These are phyloP conservation scores for Acomys russatus DNA, from an alignment of 2,797 vertebrate species.

Conservation along the genomic window DNA sequence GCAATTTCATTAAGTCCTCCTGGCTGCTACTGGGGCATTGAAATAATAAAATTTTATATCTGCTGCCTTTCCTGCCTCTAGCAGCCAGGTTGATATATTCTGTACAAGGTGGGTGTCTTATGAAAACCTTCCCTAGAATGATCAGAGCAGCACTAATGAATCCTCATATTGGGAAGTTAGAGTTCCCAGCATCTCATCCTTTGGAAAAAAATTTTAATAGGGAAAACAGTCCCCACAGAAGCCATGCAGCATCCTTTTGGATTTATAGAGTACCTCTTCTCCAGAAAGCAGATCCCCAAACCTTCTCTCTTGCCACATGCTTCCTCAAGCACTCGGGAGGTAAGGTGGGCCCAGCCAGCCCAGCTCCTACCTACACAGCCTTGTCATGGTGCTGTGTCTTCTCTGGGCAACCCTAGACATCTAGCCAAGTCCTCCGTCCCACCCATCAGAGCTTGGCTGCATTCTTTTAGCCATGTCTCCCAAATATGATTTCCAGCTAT, in stretches of 20 bases:
- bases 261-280: conserved; percentile 58
- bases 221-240: background rate
- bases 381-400: background rate
- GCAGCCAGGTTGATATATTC: conserved; percentile 87
- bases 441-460: background rate
- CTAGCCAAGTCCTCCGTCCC: background rate
- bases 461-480: conserved; percentile 59
- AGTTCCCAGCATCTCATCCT: conserved; percentile 48
- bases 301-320: background rate
- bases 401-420: background rate
- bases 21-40: conserved; percentile 89
- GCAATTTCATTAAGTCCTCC: conserved; percentile 92
- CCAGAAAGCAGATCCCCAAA: conserved; percentile 34
- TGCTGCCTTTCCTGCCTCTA: conserved; percentile 90
- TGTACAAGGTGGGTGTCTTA: conserved; percentile 80
- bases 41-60: conserved; percentile 92
- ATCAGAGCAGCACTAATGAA: conserved; percentile 67
- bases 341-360: background rate
- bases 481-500: conserved; percentile 77
- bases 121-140: conserved; percentile 80
- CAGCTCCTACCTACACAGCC: background rate
- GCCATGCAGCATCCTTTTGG: conserved; percentile 47
- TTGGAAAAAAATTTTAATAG: background rate
- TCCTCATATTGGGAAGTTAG: conserved; percentile 43
- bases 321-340: background rate